Evolutionary conservation across 2,797 vertebrate species (phyloP).

Genomic region (Yasuhikotakia modesta): DNA sequence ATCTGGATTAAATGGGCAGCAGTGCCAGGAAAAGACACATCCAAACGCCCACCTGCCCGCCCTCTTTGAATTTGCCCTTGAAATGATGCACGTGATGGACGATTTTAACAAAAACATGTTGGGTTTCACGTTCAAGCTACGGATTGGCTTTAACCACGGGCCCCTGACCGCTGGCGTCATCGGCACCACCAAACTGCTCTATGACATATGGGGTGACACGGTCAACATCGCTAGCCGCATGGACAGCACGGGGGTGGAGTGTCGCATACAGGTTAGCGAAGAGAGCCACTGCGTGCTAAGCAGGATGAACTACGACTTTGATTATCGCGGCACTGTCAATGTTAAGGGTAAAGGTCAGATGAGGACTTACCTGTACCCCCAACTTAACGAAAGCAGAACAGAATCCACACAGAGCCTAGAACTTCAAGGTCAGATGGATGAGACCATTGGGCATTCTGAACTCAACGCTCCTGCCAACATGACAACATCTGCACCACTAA

Average conservation of each 20-base stretch:
- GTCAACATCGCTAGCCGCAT: slow-evolving; percentile 99
- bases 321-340: slow-evolving; percentile 97
- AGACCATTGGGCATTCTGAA: slow-evolving; percentile 66
- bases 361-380: slow-evolving; percentile 98
- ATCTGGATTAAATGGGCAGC: slow-evolving; percentile 87
- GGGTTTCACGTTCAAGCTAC: slow-evolving; percentile 95
- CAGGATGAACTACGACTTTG: slow-evolving; percentile 93
- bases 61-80: slow-evolving; percentile 94
- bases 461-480: slow-evolving; percentile 8
- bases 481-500: slow-evolving; percentile 30
- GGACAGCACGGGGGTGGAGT: slow-evolving; percentile 97
- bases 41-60: slow-evolving; percentile 88
- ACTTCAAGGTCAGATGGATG: slow-evolving; percentile 81
- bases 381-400: slow-evolving; percentile 79
- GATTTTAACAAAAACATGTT: slow-evolving; percentile 99
- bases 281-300: slow-evolving; percentile 90
- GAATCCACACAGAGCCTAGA: slow-evolving; percentile 71
- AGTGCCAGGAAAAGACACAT: slow-evolving; percentile 76
- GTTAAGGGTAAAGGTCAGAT: slow-evolving; percentile 99
- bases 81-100: slow-evolving; percentile 97
- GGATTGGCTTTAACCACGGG: slow-evolving; percentile 96
- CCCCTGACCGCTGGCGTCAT: slow-evolving; percentile 95
- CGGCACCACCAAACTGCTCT: slow-evolving; percentile 95
- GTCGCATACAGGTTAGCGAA: slow-evolving; percentile 96
- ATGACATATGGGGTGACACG: slow-evolving; percentile 98